Percentiles rank a stretch among this genome's conserved stretches.
These are phyloP conservation scores for Ophioninae sp. DNA, from an alignment of 2,888 invertebrate species.

Conservation along the genomic window DNA sequence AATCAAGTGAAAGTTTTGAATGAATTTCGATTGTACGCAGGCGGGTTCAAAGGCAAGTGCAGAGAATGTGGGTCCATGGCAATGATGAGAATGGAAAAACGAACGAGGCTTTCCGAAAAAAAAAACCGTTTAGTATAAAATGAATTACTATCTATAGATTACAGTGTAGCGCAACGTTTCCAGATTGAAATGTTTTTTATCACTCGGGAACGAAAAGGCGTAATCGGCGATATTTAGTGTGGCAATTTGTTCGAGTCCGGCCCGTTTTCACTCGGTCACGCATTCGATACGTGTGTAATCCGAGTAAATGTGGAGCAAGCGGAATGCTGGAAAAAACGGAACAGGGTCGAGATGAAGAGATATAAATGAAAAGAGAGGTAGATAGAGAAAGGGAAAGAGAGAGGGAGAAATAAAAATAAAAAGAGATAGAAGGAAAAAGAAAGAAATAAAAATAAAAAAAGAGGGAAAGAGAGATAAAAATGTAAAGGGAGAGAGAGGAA, in stretches of 20 bases:
- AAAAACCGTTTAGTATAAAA: neutral
- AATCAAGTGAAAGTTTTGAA: neutral
- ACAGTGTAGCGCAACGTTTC: slow-evolving; percentile 13
- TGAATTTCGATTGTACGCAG: neutral
- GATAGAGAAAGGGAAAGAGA: no score
- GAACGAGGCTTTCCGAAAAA: neutral
- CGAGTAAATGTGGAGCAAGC: slow-evolving; percentile 39
- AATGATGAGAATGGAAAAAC: neutral
- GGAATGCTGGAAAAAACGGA: slow-evolving; percentile 53
- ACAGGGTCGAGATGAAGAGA: slow-evolving; percentile 7
- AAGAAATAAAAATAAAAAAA: neutral
- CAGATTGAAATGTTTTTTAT: slow-evolving; percentile 26
- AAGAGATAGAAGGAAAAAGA: no score
- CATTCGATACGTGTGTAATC: slow-evolving; percentile 5
- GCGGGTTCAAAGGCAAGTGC: neutral
- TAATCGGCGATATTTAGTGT: neutral
- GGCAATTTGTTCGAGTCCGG: neutral
- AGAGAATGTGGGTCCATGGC: neutral
- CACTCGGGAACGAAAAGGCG: neutral
- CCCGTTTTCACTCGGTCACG: neutral
- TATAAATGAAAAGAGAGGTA: slow-evolving; percentile 3
- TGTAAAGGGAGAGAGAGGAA: slow-evolving; percentile 3
- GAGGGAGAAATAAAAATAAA: no score
- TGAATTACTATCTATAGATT: neutral
- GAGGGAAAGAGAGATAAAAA: slow-evolving; percentile 1